phyloP scores from a whole-genome alignment of 2,113 vertebrate genomes.

The Toxotes chatareus region DNA sequence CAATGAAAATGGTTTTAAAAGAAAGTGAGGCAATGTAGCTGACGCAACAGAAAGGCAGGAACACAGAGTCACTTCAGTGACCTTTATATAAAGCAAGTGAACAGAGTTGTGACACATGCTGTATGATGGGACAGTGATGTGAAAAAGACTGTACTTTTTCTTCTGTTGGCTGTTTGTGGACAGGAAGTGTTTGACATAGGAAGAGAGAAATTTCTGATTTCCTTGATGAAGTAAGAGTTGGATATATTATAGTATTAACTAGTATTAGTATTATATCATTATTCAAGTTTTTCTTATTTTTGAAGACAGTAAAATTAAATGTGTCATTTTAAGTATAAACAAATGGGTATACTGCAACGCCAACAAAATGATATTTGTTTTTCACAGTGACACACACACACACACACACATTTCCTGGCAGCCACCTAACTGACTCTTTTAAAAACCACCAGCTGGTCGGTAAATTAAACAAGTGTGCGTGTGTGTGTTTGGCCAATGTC shows the following conservation, averaged over 20 bases:
- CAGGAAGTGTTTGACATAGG: constrained; percentile 10
- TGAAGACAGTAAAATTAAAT: background rate
- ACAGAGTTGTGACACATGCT: background rate
- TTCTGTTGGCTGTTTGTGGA: background rate
- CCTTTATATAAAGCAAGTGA: constrained; percentile 44
- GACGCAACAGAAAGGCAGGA: constrained; percentile 48
- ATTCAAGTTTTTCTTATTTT: background rate
- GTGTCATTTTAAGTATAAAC: background rate
- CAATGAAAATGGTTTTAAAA: constrained; percentile 28
- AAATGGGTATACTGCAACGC: background rate
- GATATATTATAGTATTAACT: background rate
- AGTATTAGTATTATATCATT: no score
- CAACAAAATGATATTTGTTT: background rate
- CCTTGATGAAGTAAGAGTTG: background rate
- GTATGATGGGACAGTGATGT: background rate
- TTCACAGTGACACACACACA: background rate
- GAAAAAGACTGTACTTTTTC: constrained; percentile 8
- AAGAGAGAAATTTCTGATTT: background rate
- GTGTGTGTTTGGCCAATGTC: constrained; percentile 7
- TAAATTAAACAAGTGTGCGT: constrained; percentile 30
- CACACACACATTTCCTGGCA: background rate
- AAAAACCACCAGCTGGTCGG: constrained; percentile 31
- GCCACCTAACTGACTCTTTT: background rate
- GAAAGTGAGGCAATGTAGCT: constrained; percentile 16
- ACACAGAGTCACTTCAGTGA: constrained; percentile 36